Percentiles rank a stretch among this genome's conserved stretches.
Conservation (phyloP, 2,888 invertebrate species). For the Caenorhabditis sp. region DNA sequence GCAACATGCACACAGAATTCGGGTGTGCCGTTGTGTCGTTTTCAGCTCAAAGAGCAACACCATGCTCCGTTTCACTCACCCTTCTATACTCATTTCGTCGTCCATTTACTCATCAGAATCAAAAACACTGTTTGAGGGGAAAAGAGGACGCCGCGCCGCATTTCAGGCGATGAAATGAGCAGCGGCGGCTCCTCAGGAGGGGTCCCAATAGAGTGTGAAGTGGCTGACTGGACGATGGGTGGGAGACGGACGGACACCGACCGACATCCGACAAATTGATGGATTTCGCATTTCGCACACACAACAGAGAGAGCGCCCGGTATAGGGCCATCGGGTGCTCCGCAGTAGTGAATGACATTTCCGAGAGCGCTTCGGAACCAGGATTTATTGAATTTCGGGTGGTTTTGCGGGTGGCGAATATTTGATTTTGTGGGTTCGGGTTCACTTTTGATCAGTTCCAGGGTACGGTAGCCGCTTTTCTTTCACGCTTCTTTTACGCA, state of each 20-base stretch:
- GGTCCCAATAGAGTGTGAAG: slow-evolving; percentile 48
- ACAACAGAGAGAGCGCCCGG: background rate
- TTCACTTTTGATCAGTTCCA: background rate
- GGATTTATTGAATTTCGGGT: slow-evolving; percentile 20
- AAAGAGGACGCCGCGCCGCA: background rate
- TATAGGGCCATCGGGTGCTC: too few species aligned
- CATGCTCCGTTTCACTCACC: slow-evolving; percentile 8
- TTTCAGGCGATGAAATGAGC: slow-evolving; percentile 14
- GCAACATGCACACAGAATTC: background rate
- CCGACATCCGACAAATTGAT: slow-evolving; percentile 39
- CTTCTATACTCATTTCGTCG: background rate
- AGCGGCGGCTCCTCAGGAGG: too few species aligned
- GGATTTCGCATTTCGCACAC: slow-evolving; percentile 19
- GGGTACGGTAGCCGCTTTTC: background rate
- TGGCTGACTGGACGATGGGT: slow-evolving; percentile 12
- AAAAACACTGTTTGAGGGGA: background rate
- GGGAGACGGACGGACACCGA: background rate
- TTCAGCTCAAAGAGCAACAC: slow-evolving; percentile 7
- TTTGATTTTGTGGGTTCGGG: background rate
- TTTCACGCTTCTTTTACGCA: too few species aligned
- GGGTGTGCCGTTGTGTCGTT: background rate
- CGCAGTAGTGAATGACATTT: slow-evolving; percentile 31
- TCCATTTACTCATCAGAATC: background rate
- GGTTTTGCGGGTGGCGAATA: slow-evolving; percentile 1
- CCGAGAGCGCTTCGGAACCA: slow-evolving; percentile 2